Base-by-base conservation (phyloP, 2,797 vertebrate genomes). In the Rachycentron canadum region DNA sequence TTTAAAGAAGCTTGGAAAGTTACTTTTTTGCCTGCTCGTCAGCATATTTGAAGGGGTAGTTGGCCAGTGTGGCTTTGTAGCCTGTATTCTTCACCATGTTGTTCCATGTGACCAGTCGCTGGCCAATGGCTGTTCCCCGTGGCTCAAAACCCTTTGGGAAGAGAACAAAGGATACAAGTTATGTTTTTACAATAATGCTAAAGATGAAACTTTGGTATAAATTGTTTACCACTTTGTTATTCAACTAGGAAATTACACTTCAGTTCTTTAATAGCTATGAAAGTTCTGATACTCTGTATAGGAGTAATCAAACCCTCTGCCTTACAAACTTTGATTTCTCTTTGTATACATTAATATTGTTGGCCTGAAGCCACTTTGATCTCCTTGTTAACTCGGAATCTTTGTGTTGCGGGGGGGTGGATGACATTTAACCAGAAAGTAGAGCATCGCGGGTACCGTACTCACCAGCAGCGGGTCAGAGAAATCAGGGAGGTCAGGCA, bases 31-130 rank as follows among this genome's bases (percentile, higher is more conserved):
- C 97, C 92, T 99, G 98, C 69, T 99, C 97, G 47, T 99, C 98
- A 34, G 98, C 98, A 56, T 99, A 99, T 93, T 99, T 99, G 90
- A 98, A 99, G 68, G 98, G 98, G 73, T 99, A 99, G 90, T 99
- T 99, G 59, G 97, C 98, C 87, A 99, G 93, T 0, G 97, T 99
- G 65, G 98, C 98, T 94, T 98, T 99, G 94, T 99, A 99, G 7
- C 98, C 98, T 0, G 98, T 99, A 79, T 99, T 99, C 93, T 99
- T 98, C 94, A 98, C 96, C 98, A 99, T 99, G 76, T 99, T 99
- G 91, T 98, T 98, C 98, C 98, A 99, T 0, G 98, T 99, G 84
- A 99, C 97, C 90, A 99, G 88, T 17, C 97, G 95, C 92, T 99
- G 98, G 69, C 98, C 97, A 84, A 99, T 99, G 25, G 96, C 96